Evolutionary conservation across 35 echinoderm and acorn worm species (phyloP).

Genomic region (Holothuria glaberrima): DNA sequence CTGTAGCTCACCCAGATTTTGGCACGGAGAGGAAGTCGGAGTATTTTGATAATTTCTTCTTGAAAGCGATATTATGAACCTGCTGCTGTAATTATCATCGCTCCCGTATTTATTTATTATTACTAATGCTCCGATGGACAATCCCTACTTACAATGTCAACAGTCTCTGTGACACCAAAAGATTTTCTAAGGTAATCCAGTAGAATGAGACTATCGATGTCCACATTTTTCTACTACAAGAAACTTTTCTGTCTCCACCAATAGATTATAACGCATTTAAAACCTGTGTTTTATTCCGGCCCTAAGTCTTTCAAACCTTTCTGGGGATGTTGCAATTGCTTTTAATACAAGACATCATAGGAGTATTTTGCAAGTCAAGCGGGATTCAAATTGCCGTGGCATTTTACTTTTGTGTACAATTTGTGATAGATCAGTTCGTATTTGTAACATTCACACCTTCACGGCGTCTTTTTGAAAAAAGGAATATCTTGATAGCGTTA

Average conservation of each 20-base stretch:
- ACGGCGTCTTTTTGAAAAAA: not conserved
- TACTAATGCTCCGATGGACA: too few relatives aligned
- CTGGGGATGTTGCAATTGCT: conserved; percentile 32
- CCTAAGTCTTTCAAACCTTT: conserved; percentile 1
- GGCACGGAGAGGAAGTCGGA: too few relatives aligned
- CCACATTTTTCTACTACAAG: conserved; percentile 48
- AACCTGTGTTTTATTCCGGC: conserved; percentile 17
- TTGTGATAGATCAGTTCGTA: conserved; percentile 21
- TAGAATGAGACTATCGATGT: conserved; percentile 16
- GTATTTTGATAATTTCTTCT: too few relatives aligned
- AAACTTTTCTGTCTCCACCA: conserved; percentile 26
- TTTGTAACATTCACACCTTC: conserved; percentile 56
- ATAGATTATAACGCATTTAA: conserved; percentile 28
- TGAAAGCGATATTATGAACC: too few relatives aligned
- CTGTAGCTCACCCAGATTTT: too few relatives aligned
- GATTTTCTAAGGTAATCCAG: not conserved
- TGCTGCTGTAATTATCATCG: too few relatives aligned
- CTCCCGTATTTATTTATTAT: too few relatives aligned
- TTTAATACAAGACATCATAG: not conserved
- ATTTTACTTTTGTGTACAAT: conserved; percentile 52
- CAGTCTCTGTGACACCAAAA: not conserved
- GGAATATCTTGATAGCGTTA: not conserved
- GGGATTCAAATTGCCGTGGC: conserved; percentile 10
- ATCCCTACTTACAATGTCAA: conserved; percentile 21
- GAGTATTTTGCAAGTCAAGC: conserved; percentile 34